phyloP scores from a whole-genome alignment of 64 coral and sea anemone species.

The Porites australiensis region DNA sequence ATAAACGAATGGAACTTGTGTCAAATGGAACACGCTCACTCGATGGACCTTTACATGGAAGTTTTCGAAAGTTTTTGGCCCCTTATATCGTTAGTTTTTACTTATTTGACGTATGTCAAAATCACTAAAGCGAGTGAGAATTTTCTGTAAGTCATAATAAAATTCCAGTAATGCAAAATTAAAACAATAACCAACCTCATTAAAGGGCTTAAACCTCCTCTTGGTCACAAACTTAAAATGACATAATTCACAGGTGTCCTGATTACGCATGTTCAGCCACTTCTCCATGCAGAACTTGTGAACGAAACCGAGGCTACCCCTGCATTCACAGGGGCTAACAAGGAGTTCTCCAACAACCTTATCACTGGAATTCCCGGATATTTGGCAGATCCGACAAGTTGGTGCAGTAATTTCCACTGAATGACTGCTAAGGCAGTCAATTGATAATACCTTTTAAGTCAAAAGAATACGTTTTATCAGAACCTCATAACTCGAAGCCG shows the following conservation, averaged over 20 bases:
- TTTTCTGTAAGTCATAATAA: too few relatives aligned
- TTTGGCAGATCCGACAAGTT: constrained; percentile 31
- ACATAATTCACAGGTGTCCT: constrained; percentile 73
- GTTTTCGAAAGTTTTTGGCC: too few relatives aligned
- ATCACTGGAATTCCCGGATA: not conserved
- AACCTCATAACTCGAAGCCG: too few relatives aligned
- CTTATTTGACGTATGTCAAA: too few relatives aligned
- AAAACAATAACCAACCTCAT: constrained; percentile 45
- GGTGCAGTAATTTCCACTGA: not conserved
- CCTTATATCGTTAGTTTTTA: too few relatives aligned
- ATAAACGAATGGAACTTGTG: too few relatives aligned
- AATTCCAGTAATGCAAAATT: too few relatives aligned
- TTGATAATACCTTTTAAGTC: not conserved
- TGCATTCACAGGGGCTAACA: constrained; percentile 69
- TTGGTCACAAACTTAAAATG: constrained; percentile 69
- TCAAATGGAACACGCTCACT: too few relatives aligned
- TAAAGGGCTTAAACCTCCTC: constrained; percentile 49
- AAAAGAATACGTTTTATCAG: too few relatives aligned
- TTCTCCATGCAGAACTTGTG: constrained; percentile 67
- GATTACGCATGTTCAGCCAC: constrained; percentile 53
- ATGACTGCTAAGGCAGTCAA: not conserved
- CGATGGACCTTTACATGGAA: too few relatives aligned
- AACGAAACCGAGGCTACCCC: constrained; percentile 65
- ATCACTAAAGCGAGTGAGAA: too few relatives aligned
- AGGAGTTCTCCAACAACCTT: constrained; percentile 25